Percentiles rank a stretch among this genome's conserved stretches.
Conservation (phyloP, 2,113 vertebrate species). For the Oxygymnocypris stewartii region DNA sequence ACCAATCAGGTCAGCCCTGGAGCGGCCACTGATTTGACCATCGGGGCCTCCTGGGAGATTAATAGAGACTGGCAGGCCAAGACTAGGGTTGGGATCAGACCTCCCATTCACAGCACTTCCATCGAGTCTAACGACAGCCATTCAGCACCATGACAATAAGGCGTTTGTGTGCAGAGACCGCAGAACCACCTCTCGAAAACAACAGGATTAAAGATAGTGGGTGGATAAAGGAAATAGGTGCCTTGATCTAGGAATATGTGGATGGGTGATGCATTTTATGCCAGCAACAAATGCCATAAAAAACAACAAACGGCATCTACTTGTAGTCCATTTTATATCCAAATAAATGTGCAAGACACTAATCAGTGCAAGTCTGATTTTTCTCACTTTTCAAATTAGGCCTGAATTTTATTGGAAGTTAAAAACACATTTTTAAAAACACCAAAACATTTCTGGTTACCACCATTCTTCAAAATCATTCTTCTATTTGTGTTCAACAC, state of each 20-base stretch:
- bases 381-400: not conserved
- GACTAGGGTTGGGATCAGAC: slow-evolving; percentile 52
- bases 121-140: slow-evolving; percentile 22
- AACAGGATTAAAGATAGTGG: slow-evolving; percentile 31
- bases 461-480: too few relatives aligned
- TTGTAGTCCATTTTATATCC: not conserved
- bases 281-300: not conserved
- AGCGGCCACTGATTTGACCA: slow-evolving; percentile 53
- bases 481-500: too few relatives aligned
- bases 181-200: slow-evolving; percentile 29
- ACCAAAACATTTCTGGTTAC: too few relatives aligned
- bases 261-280: not conserved
- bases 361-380: not conserved
- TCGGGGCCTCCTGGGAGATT: slow-evolving; percentile 69
- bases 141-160: slow-evolving; percentile 9
- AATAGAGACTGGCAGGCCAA: slow-evolving; percentile 72
- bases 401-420: not conserved
- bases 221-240: slow-evolving; percentile 24
- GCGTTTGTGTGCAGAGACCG: slow-evolving; percentile 2
- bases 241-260: slow-evolving; percentile 12
- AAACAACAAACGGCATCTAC: not conserved
- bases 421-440: too few relatives aligned
- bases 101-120: slow-evolving; percentile 29
- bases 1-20: slow-evolving; percentile 29
- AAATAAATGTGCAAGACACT: not conserved